A percentile compares a stretch with the other conserved stretches of the same genome.
Evolutionary conservation across 92 coral and sea anemone genomes (phyloP).

Genomic region (Zoanthus solanderi): DNA sequence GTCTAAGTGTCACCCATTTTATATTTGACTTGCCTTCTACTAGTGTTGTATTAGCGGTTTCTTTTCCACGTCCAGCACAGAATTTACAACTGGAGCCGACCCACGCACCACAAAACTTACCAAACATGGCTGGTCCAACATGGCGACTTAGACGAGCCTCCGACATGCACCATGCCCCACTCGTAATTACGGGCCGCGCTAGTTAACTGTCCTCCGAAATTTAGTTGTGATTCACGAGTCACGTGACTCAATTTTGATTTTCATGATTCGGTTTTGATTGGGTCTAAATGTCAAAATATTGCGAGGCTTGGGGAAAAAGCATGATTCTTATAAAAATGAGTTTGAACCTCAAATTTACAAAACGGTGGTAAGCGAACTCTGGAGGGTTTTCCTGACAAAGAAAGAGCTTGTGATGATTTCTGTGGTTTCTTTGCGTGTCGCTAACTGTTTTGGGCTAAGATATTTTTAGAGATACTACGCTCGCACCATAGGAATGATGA

Average conservation of each 20-base stretch:
- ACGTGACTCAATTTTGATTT: not conserved
- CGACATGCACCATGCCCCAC: not conserved
- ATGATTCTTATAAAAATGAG: too few species aligned
- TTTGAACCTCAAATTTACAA: too few species aligned
- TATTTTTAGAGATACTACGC: too few species aligned
- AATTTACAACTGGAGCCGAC: not conserved
- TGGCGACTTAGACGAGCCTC: not conserved
- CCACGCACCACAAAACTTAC: not conserved
- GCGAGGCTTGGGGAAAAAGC: too few species aligned
- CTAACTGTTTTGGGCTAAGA: too few species aligned
- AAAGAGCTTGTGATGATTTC: too few species aligned
- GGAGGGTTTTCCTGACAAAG: too few species aligned
- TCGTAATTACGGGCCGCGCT: not conserved
- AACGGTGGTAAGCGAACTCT: too few species aligned
- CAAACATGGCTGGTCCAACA: not conserved
- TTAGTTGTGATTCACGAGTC: too few species aligned
- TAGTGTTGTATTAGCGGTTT: not conserved
- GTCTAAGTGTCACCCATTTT: not conserved
- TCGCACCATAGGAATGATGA: too few species aligned
- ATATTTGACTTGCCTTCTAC: not conserved
- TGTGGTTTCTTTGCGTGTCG: too few species aligned
- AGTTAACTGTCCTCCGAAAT: not conserved
- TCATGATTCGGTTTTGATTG: not conserved
- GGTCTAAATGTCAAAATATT: too few species aligned
- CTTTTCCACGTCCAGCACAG: slow-evolving; percentile 1